Evolutionary conservation across 2,888 invertebrate species (phyloP).

Genomic region (Carterocephalus palaemon): DNA sequence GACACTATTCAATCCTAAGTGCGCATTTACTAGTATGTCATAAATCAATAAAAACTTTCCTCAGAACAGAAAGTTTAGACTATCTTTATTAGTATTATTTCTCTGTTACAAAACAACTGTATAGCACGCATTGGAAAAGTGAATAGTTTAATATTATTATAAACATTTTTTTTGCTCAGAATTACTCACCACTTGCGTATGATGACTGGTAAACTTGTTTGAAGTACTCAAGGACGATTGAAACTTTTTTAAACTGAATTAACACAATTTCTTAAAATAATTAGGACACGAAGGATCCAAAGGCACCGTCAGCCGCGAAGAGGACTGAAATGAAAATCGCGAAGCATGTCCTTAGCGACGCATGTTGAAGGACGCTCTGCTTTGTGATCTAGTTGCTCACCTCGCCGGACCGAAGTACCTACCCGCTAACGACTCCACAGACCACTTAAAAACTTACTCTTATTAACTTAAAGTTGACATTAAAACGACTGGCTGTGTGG

Average conservation of each 20-base stretch:
- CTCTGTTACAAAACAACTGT: background rate
- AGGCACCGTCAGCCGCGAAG: conserved; percentile 41
- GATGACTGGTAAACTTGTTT: background rate
- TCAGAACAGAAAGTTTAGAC: conserved; percentile 13
- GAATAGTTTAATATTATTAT: too few species aligned
- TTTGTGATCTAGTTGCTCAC: conserved; percentile 68
- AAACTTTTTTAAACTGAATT: background rate
- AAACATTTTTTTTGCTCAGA: too few species aligned
- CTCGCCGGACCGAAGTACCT: conserved; percentile 42
- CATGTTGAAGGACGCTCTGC: conserved; percentile 66
- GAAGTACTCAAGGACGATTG: conserved; percentile 5
- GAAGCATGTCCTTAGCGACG: conserved; percentile 60
- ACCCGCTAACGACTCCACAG: conserved; percentile 2
- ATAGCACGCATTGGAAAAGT: too few species aligned
- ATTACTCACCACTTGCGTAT: conserved; percentile 17
- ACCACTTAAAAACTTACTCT: conserved; percentile 2
- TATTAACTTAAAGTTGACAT: conserved; percentile 34
- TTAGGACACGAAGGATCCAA: conserved; percentile 31
- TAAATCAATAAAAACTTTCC: conserved; percentile 17
- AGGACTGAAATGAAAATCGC: conserved; percentile 65
- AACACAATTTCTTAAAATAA: conserved; percentile 9
- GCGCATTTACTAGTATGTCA: conserved; percentile 2
- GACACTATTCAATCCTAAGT: conserved; percentile 18
- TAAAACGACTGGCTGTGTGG: conserved; percentile 36
- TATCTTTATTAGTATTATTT: background rate